Evolutionary conservation across 2,888 invertebrate genomes (phyloP).

Genomic region (Acleris cristana): DNA sequence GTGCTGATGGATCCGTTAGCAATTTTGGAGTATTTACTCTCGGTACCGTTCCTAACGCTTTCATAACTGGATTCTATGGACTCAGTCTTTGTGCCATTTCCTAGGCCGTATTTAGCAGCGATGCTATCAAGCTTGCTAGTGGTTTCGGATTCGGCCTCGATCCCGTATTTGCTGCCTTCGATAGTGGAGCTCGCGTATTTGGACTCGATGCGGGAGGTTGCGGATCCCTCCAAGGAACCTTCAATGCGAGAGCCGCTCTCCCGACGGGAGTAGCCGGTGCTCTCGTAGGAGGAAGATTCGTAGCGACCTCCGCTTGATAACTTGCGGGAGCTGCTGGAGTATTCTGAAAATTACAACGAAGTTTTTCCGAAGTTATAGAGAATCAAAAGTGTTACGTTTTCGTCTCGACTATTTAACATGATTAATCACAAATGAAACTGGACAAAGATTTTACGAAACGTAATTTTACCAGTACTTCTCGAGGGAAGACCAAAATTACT

Average conservation of each 20-base stretch:
- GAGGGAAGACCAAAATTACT: too few species aligned
- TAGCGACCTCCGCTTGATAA: slow-evolving; percentile 68
- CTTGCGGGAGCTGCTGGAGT: slow-evolving; percentile 73
- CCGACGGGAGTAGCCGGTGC: slow-evolving; percentile 65
- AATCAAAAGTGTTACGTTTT: too few species aligned
- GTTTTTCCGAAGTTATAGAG: background rate
- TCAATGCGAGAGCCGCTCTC: slow-evolving; percentile 69
- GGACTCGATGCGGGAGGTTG: slow-evolving; percentile 68
- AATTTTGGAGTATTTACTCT: slow-evolving; percentile 67
- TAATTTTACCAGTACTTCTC: too few species aligned
- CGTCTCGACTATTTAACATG: too few species aligned
- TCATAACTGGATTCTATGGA: slow-evolving; percentile 57
- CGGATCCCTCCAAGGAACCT: slow-evolving; percentile 66
- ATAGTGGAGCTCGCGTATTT: slow-evolving; percentile 64
- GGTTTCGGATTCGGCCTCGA: slow-evolving; percentile 49
- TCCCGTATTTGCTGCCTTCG: slow-evolving; percentile 49
- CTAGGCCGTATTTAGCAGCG: slow-evolving; percentile 62
- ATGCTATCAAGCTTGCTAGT: slow-evolving; percentile 64
- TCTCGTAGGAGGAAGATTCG: slow-evolving; percentile 68
- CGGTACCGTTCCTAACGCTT: slow-evolving; percentile 55
- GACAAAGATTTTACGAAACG: too few species aligned
- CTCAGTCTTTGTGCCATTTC: slow-evolving; percentile 33
- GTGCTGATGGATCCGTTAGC: slow-evolving; percentile 65
- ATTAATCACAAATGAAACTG: too few species aligned
- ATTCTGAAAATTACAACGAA: slow-evolving; percentile 54